Conservation (phyloP, 2,888 invertebrate species). For the Drosophila lacicola region DNA sequence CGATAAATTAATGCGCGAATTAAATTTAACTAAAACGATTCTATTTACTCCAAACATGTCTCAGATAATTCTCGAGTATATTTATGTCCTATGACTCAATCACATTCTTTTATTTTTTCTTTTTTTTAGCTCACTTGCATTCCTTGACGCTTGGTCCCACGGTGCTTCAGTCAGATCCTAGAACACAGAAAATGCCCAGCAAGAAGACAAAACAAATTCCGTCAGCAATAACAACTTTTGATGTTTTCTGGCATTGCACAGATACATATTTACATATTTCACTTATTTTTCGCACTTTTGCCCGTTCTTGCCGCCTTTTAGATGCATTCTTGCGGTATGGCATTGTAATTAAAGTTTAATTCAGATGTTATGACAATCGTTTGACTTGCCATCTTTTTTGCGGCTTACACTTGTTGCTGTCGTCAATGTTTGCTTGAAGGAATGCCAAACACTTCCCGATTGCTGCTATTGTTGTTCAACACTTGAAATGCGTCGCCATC, state of each 20-base stretch:
- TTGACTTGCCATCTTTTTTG: background rate
- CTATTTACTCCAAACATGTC: no score
- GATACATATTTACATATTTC: conserved; percentile 3
- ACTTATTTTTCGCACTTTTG: conserved; percentile 13
- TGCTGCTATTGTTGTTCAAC: conserved; percentile 8
- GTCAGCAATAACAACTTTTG: conserved; percentile 32
- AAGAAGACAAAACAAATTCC: conserved; percentile 15
- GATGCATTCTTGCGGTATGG: conserved; percentile 32
- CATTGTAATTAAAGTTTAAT: conserved; percentile 57
- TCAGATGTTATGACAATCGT: conserved; percentile 31
- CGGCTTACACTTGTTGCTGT: conserved; percentile 8
- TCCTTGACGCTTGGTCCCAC: conserved; percentile 16
- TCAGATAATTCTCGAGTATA: no score
- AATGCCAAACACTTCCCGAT: conserved; percentile 28
- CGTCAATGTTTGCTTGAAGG: conserved; percentile 28
- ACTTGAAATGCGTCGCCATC: conserved; percentile 3
- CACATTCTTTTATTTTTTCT: background rate
- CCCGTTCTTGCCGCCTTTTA: conserved; percentile 13
- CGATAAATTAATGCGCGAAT: no score
- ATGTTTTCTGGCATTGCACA: conserved; percentile 30
- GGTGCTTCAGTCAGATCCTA: conserved; percentile 23
- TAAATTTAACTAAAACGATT: no score
- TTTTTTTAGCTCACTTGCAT: background rate
- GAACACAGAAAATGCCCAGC: conserved; percentile 9
- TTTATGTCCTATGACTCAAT: no score